Conservation (phyloP, 2,888 invertebrate species). For the Rhagonycha lutea region DNA sequence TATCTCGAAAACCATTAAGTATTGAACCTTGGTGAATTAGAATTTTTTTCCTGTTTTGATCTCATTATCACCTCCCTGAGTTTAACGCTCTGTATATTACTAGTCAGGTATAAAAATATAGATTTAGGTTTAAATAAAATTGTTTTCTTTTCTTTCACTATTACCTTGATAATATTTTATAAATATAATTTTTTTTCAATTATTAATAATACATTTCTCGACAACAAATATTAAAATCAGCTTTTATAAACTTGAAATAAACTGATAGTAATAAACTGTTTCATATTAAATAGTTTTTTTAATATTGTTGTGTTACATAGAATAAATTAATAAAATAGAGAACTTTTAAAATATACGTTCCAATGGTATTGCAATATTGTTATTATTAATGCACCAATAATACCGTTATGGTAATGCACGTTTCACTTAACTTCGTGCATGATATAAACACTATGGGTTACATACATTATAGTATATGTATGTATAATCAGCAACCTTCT, state of each 20-base stretch:
- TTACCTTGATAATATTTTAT: too few species aligned
- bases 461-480: neutral
- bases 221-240: neutral
- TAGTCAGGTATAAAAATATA: too few species aligned
- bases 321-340: neutral
- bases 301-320: neutral
- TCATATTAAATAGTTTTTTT: neutral
- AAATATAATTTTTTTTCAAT: too few species aligned
- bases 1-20: too few species aligned
- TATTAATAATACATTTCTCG: too few species aligned
- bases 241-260: neutral
- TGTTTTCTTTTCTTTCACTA: too few species aligned
- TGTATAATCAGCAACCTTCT: slow-evolving; percentile 17
- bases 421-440: slow-evolving; percentile 12
- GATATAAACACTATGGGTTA: slow-evolving; percentile 11
- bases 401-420: slow-evolving; percentile 27
- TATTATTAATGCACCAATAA: slow-evolving; percentile 11
- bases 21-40: too few species aligned
- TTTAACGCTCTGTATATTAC: too few species aligned
- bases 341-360: neutral
- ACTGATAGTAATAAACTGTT: too few species aligned
- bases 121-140: too few species aligned
- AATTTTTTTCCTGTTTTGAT: too few species aligned
- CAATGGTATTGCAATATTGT: slow-evolving; percentile 6
- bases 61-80: too few species aligned